Evolutionary conservation across 2,113 vertebrate genomes (phyloP).

Genomic region (Carlito syrichta): DNA sequence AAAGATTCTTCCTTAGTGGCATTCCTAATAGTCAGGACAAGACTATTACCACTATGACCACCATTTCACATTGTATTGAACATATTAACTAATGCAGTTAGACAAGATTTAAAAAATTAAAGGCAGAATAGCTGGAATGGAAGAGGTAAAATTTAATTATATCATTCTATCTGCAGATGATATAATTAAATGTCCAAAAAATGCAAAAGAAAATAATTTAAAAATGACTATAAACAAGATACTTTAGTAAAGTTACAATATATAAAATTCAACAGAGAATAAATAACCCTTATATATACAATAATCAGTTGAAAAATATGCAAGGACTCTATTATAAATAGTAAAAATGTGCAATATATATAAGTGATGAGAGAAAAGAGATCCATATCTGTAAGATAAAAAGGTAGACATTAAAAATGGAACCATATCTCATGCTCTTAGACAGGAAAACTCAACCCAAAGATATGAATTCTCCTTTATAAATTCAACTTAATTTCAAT

Average conservation of each 20-base stretch:
- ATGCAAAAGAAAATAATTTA: background rate
- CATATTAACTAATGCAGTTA: background rate
- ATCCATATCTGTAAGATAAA: background rate
- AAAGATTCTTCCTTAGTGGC: background rate
- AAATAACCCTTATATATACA: background rate
- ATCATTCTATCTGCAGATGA: background rate
- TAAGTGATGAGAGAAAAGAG: background rate
- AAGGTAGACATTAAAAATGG: background rate
- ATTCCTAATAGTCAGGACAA: background rate
- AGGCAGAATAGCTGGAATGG: background rate
- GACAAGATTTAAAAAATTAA: background rate
- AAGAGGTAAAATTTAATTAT: background rate
- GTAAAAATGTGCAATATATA: background rate
- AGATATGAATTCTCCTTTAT: background rate
- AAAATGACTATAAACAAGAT: background rate
- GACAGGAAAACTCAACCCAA: background rate
- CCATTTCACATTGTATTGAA: background rate
- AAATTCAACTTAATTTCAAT: constrained; percentile 2
- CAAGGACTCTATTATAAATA: background rate
- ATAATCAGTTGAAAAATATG: background rate
- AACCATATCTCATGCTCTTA: background rate
- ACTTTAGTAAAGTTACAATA: background rate
- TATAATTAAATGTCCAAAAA: background rate
- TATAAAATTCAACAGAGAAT: background rate
- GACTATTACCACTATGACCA: background rate